A percentile compares a stretch with the other conserved stretches of the same genome.
Evolutionary conservation across 2,113 vertebrate species (phyloP).

Genomic region (Grammomys surdaster): DNA sequence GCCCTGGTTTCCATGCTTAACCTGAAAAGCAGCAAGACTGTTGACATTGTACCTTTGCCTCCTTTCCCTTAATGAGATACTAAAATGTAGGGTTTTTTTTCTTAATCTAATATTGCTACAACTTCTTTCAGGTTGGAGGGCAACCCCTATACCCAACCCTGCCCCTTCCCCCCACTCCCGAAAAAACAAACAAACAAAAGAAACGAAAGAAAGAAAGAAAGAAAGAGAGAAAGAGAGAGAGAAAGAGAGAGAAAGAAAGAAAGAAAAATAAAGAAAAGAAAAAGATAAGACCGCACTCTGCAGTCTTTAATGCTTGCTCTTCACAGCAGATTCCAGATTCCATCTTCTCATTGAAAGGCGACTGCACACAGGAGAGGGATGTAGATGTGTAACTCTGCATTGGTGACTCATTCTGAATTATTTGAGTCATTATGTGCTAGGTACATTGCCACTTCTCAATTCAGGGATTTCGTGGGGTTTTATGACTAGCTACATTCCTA

Average conservation of each 20-base stretch:
- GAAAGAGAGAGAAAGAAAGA: too few relatives aligned
- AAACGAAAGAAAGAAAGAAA: background rate
- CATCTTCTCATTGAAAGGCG: background rate
- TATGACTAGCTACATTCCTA: constrained; percentile 30
- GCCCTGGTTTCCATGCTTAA: background rate
- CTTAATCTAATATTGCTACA: background rate
- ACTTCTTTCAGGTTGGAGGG: background rate
- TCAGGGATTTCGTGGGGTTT: constrained; percentile 19
- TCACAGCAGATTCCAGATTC: background rate
- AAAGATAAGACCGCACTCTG: background rate
- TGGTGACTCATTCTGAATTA: constrained; percentile 22
- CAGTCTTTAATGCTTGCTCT: constrained; percentile 3
- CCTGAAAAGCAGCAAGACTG: background rate
- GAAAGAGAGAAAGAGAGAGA: too few relatives aligned
- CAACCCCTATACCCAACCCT: background rate
- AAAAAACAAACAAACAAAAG: background rate
- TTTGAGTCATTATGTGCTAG: background rate
- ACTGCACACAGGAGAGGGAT: background rate
- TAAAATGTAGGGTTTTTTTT: background rate
- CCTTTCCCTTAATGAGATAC: constrained; percentile 14
- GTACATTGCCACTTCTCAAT: constrained; percentile 12
- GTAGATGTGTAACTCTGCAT: background rate
- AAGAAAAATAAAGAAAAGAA: background rate
- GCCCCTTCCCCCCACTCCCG: background rate
- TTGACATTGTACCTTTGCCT: background rate